Conservation (phyloP, 2,888 invertebrate genomes). For the Hipparchia sbordonii region DNA sequence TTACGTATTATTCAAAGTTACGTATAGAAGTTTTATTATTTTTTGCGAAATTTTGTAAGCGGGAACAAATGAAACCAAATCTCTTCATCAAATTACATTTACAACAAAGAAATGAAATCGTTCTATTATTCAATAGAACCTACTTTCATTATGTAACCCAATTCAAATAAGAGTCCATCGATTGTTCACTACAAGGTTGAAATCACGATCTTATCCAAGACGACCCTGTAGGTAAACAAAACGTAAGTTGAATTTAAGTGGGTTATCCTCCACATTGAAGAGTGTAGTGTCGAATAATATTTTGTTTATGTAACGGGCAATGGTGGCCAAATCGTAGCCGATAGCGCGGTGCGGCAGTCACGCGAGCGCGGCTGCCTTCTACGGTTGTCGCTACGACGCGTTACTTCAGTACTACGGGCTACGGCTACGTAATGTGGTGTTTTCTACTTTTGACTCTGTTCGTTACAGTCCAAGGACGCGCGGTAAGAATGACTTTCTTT, state of each 20-base stretch:
- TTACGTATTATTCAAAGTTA: too few relatives aligned
- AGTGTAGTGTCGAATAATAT: conserved; percentile 65
- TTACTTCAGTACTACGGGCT: conserved; percentile 59
- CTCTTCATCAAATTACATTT: background rate
- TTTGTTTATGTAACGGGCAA: conserved; percentile 70
- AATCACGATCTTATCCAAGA: conserved; percentile 13
- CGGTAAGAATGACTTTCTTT: conserved; percentile 66
- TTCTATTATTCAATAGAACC: background rate
- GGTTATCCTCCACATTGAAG: conserved; percentile 56
- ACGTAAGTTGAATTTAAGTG: conserved; percentile 35
- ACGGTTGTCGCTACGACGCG: conserved; percentile 59
- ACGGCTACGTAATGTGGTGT: conserved; percentile 69
- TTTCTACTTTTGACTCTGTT: conserved; percentile 70
- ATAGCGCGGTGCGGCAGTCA: conserved; percentile 70
- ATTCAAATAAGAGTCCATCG: background rate
- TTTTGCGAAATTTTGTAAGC: background rate
- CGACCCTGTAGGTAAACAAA: conserved; percentile 36
- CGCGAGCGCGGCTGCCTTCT: conserved; percentile 63
- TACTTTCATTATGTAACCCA: background rate
- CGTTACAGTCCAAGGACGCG: conserved; percentile 76
- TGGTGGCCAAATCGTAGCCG: conserved; percentile 46
- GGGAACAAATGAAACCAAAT: background rate
- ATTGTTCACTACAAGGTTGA: background rate
- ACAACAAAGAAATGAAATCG: background rate
- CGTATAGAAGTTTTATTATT: background rate